phyloP scores from a whole-genome alignment of 2,113 vertebrate species.

The Gasterosteus aculeatus region DNA sequence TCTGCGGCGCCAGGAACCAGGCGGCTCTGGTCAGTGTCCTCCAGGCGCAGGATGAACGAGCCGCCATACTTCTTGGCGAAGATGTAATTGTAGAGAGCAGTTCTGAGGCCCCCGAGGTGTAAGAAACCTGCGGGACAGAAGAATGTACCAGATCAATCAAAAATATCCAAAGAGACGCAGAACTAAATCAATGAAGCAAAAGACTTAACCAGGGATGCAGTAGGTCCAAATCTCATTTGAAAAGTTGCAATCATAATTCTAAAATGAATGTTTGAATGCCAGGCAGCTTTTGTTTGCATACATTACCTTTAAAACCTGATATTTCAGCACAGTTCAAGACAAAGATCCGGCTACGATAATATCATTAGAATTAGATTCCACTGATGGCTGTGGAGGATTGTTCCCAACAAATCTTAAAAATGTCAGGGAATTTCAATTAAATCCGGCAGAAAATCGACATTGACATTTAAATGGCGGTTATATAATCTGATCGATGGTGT shows the following conservation, averaged over 20 bases:
- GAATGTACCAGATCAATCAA: background rate
- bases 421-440: background rate
- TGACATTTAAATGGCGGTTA: too few relatives aligned
- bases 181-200: background rate
- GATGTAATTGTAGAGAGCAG: constrained; percentile 94
- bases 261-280: too few relatives aligned
- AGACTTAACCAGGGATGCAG: too few relatives aligned
- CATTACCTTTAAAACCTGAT: too few relatives aligned
- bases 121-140: constrained; percentile 84
- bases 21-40: constrained; percentile 92
- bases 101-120: constrained; percentile 93
- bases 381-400: background rate
- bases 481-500: too few relatives aligned
- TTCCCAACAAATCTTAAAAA: background rate
- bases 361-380: background rate
- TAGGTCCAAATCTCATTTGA: too few relatives aligned
- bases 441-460: too few relatives aligned
- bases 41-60: constrained; percentile 88
- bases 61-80: constrained; percentile 92
- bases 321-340: too few relatives aligned
- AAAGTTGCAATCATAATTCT: too few relatives aligned
- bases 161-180: background rate
- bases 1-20: constrained; percentile 87
- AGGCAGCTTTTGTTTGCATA: too few relatives aligned
- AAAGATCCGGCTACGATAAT: too few relatives aligned